A percentile compares a stretch with the other conserved stretches of the same genome.
phyloP scores from a whole-genome alignment of 1,140 invertebrate species.

The Drosophila leontia region DNA sequence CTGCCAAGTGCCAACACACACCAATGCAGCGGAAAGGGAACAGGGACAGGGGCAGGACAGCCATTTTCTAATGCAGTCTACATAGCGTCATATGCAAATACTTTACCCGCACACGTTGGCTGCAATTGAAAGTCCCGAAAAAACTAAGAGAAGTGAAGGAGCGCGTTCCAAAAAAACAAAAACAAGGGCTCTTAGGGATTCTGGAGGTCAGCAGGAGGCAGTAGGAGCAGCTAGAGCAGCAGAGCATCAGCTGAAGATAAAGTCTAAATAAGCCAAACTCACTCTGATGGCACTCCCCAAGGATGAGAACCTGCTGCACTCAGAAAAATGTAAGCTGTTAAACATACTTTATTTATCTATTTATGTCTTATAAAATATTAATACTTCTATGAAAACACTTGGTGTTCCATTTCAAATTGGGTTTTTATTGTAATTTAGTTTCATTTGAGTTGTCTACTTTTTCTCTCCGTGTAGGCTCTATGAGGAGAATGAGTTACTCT shows the following conservation, averaged over 20 bases:
- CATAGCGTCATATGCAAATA: slow-evolving; percentile 75
- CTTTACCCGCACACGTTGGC: slow-evolving; percentile 48
- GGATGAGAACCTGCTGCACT: slow-evolving; percentile 18
- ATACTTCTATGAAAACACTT: background rate
- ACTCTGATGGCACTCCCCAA: slow-evolving; percentile 1
- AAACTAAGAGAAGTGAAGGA: slow-evolving; percentile 30
- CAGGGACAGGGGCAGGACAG: slow-evolving; percentile 1
- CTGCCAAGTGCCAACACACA: slow-evolving; percentile 53
- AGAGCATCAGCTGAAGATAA: slow-evolving; percentile 27
- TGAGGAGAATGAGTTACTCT: background rate
- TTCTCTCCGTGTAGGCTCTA: background rate
- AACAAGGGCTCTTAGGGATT: slow-evolving; percentile 32
- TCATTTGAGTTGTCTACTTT: background rate
- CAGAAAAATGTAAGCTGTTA: background rate
- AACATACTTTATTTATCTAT: background rate
- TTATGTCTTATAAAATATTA: background rate
- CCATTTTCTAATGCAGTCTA: slow-evolving; percentile 51
- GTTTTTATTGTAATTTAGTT: background rate
- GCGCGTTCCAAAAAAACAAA: slow-evolving; percentile 4
- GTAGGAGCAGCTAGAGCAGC: background rate
- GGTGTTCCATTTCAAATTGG: background rate
- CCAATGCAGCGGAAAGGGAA: background rate
- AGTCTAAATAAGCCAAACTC: slow-evolving; percentile 23
- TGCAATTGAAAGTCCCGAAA: slow-evolving; percentile 64
- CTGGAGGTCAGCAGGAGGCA: background rate